Base-by-base conservation (phyloP, 2,888 invertebrate species). In the Trissoscelio sp. region DNA sequence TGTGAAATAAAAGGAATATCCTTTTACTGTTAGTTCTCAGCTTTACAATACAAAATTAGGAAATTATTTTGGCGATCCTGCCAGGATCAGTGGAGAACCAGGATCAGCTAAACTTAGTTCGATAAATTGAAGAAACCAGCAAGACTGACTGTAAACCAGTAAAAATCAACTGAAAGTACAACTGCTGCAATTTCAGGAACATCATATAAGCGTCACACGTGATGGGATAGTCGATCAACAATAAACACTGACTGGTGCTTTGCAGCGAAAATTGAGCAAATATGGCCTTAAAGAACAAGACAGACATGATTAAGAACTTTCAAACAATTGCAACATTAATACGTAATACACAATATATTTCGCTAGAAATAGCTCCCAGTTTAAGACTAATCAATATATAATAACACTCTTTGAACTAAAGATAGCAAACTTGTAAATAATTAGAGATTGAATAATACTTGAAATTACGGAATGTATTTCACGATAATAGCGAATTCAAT, bases 321-420 rank as follows among this genome's bases (percentile, higher is more conserved):
- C 22, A 12, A 48, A 48, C 5, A 12, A 24, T 12, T 48, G 16
- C 22, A 53, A 51, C 34, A 18, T n/a, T 11, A 9, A 48, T 62
- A 46, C 60, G 62, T 72, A 58, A 72, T 37, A 7, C 16, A 3
- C 48, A 22, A 48, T 77, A n/a, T 44, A 67, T 44, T 60, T 58
- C 42, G 34, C 31, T 44, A 14, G 39, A 64, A 39, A 60, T 53
- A 18, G 64, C 64, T 42, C 51, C 51, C 20, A 24, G 53, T 31
- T 48, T 44, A 37, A 57, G 57, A 67, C 62, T 55, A 64, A 79
- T 62, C 46, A 28, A 77, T 81, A 75, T 81, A 81, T 66, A 81
- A 67, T 77, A 75, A 77, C 24, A 5, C 31, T 73, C 9, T 22
- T 60, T 12, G 5, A n/a, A 28, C n/a, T 14, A 37, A 66, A 53